phyloP scores from a whole-genome alignment of 2,797 vertebrate genomes.

The Mus spretus region DNA sequence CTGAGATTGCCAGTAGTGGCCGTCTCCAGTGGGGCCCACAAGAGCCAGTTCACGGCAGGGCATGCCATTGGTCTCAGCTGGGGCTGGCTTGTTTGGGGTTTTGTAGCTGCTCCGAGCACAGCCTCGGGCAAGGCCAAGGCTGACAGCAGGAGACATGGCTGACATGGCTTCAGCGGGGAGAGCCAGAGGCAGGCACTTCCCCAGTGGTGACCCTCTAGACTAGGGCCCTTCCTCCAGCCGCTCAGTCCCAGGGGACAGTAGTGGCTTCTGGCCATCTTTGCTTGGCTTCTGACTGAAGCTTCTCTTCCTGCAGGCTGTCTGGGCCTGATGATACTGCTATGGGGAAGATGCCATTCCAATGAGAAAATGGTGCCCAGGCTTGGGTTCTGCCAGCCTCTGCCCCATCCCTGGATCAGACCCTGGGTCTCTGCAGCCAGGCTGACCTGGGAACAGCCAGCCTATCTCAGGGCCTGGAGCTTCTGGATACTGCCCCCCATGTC shows the following conservation, averaged over 20 bases:
- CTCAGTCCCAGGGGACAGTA: neutral
- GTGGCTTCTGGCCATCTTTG: neutral
- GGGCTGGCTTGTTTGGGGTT: neutral
- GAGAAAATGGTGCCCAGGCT: neutral
- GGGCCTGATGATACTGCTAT: neutral
- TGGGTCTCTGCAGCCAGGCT: neutral
- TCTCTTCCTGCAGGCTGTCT: neutral
- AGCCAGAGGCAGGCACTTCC: neutral
- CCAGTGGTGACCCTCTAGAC: neutral
- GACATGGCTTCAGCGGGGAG: neutral
- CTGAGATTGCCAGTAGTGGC: neutral
- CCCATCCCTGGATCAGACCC: neutral
- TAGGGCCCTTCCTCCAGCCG: neutral
- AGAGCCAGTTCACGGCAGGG: neutral
- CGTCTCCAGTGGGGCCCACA: neutral
- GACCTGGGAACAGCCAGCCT: neutral
- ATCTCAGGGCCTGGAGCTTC: neutral
- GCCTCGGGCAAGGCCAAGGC: neutral
- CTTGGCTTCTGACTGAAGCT: neutral
- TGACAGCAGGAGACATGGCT: neutral
- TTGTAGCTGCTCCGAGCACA: neutral
- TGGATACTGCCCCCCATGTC: neutral
- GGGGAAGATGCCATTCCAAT: neutral
- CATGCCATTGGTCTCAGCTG: neutral
- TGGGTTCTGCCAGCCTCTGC: neutral